Evolutionary conservation across 2,113 vertebrate species (phyloP), one percentile per base, ranked within the genome.

Genomic region (Enhydra lutris): DNA sequence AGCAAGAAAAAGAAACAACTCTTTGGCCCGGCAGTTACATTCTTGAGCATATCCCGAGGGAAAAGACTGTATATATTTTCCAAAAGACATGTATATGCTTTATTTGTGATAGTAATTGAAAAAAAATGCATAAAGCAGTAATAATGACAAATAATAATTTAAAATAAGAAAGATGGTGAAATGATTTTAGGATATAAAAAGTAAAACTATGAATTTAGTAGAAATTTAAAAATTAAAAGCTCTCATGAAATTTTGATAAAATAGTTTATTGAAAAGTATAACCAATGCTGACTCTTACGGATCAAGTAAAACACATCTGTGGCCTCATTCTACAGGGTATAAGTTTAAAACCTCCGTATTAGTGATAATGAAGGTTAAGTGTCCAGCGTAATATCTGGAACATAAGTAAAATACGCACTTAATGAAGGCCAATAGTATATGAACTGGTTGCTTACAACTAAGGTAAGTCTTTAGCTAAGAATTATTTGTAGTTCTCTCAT

Each of bases 241-340:
- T 65, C 69, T 78, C 34, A 82, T 52, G 36, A 79, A 95, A n/a
- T 83, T 88, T 88, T 78, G 42, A n/a, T 88, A 83, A 76, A 93
- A 81, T 81, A 71, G 15, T 86, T 87, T 93, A 82, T 29, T 83
- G n/a, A 61, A 82, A 87, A 96, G 84, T 63, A 55, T 78, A 85
- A 52, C 7, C 26, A 69, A 24, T 63, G 55, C 20, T 47, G 86
- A 95, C 36, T 84, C 8, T 73, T 80, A 5, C 23, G 29, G 39
- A 31, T 52, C 65, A 89, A 78, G 76, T 55, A 67, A n/a, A 87
- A 59, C 94, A 59, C 2, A 55, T 85, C 14, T 67, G 21, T 65
- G 79, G 31, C 55, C 26, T 97, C 34, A 65, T 81, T 57, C n/a
- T 91, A 42, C 17, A 78, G 89, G 34, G 12, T 91, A 6, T 21